Evolutionary conservation across 2,888 invertebrate species (phyloP).

Genomic region (Acanthosepion pharaonis): DNA sequence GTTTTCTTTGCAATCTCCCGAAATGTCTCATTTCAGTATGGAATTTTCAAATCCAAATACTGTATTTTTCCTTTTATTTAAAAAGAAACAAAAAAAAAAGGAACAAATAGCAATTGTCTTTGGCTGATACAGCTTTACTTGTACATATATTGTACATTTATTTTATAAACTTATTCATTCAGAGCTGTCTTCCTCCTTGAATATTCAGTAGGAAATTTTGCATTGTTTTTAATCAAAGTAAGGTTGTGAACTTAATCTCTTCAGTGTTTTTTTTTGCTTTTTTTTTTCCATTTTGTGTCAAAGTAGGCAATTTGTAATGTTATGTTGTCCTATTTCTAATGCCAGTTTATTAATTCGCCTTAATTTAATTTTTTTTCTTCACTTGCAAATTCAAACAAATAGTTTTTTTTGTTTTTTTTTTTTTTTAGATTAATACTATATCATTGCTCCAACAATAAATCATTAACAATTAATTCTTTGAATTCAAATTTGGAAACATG

Average conservation of each 20-base stretch:
- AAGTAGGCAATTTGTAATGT: background rate
- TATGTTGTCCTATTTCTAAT: background rate
- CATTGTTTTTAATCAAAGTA: background rate
- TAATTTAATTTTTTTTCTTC: background rate
- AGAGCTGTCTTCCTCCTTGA: background rate
- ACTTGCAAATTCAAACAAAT: background rate
- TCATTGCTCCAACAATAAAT: background rate
- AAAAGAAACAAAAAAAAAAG: background rate
- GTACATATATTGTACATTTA: background rate
- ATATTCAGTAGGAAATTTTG: background rate
- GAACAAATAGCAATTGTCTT: background rate
- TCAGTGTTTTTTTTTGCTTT: too few relatives aligned
- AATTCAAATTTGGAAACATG: background rate
- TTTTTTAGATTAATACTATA: background rate
- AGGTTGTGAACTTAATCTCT: background rate
- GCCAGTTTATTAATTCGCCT: background rate
- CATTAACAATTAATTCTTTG: background rate
- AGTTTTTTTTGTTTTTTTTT: background rate
- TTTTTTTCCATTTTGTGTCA: background rate
- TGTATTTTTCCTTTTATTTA: background rate
- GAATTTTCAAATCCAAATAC: background rate
- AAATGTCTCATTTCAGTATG: background rate
- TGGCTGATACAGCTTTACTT: background rate
- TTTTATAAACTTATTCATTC: background rate
- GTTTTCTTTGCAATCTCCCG: slow-evolving; percentile 9